phyloP scores from a whole-genome alignment of 37 sponge, comb jelly and placozoan species.

The Chondrilla cf. caribensis region DNA sequence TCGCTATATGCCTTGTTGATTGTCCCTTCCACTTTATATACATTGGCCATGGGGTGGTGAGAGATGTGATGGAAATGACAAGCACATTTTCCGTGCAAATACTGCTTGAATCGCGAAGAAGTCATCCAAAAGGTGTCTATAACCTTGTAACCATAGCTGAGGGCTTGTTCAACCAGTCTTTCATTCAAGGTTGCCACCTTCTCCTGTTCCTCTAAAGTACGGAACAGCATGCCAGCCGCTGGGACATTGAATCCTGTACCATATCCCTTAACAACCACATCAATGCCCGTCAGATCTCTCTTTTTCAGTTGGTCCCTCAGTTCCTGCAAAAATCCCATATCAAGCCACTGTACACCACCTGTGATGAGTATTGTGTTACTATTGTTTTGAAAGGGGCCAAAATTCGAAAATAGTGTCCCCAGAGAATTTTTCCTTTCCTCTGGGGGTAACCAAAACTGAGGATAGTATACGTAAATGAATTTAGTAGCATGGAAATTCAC shows the following conservation, averaged over 20 bases:
- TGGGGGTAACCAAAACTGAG: slow-evolving; percentile 31
- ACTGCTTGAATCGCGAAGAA: slow-evolving; percentile 25
- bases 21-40: slow-evolving; percentile 41
- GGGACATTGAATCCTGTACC: slow-evolving; percentile 35
- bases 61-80: slow-evolving; percentile 42
- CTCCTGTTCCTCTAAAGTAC: slow-evolving; percentile 7
- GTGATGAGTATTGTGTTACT: slow-evolving; percentile 19
- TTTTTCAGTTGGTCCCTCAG: neutral
- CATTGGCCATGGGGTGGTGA: slow-evolving; percentile 35
- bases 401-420: neutral
- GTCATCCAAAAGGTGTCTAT: slow-evolving; percentile 40
- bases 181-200: neutral
- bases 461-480: slow-evolving; percentile 22
- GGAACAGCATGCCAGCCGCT: slow-evolving; percentile 20
- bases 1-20: slow-evolving; percentile 30
- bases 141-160: neutral
- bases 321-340: neutral
- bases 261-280: slow-evolving; percentile 29
- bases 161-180: neutral
- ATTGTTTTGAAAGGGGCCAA: slow-evolving; percentile 4
- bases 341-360: slow-evolving; percentile 38
- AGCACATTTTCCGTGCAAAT: slow-evolving; percentile 33
- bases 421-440: neutral
- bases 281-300: slow-evolving; percentile 16
- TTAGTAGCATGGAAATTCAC: neutral